Evolutionary conservation across 2,113 vertebrate species (phyloP).

Genomic region (Myrmecophaga tridactyla): DNA sequence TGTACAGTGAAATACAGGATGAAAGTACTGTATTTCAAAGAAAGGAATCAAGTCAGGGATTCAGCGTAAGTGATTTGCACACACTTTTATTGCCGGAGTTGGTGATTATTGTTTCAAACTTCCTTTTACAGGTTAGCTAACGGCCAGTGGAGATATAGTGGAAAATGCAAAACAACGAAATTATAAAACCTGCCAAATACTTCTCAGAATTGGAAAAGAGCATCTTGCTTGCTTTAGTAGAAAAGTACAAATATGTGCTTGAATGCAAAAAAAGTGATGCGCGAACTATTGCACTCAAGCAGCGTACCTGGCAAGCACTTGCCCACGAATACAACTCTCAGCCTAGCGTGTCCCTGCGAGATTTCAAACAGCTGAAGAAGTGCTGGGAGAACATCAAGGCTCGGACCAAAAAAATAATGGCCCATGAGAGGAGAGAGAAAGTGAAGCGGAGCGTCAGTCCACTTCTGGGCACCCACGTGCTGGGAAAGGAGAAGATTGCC

Average conservation of each 20-base stretch:
- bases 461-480: slow-evolving; percentile 82
- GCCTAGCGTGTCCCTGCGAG: slow-evolving; percentile 86
- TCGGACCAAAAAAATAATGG: slow-evolving; percentile 91
- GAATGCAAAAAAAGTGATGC: slow-evolving; percentile 89
- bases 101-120: slow-evolving; percentile 63
- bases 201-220: slow-evolving; percentile 90
- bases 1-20: too few species aligned
- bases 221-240: slow-evolving; percentile 86
- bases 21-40: not conserved
- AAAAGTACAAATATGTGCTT: slow-evolving; percentile 88
- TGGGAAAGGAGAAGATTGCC: slow-evolving; percentile 87
- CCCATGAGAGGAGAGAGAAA: slow-evolving; percentile 88
- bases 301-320: slow-evolving; percentile 88
- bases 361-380: slow-evolving; percentile 90
- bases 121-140: slow-evolving; percentile 79
- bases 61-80: not conserved
- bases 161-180: slow-evolving; percentile 91
- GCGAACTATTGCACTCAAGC: slow-evolving; percentile 87
- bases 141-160: slow-evolving; percentile 74
- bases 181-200: slow-evolving; percentile 89
- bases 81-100: slow-evolving; percentile 36
- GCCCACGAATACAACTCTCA: slow-evolving; percentile 89
- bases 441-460: slow-evolving; percentile 86
- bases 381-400: slow-evolving; percentile 91
- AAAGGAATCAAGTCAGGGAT: not conserved